Percentiles rank a stretch among this genome's conserved stretches.
phyloP scores from a whole-genome alignment of 2,888 invertebrate genomes.

The Creontiades dilutus region DNA sequence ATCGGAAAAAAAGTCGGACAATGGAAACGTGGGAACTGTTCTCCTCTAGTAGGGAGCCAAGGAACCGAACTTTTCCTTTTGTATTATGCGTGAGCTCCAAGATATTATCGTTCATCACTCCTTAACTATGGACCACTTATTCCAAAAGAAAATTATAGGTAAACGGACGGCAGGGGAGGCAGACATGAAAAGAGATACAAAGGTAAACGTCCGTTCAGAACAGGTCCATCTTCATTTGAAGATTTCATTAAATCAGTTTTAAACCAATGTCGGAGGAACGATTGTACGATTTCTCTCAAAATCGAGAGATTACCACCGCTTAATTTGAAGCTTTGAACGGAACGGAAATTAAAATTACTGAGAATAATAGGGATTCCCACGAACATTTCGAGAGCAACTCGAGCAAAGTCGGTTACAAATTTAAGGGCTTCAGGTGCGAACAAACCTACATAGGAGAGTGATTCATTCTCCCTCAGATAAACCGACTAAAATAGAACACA shows the following conservation, averaged over 20 bases:
- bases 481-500: too few relatives aligned
- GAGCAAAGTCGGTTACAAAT: too few relatives aligned
- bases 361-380: too few relatives aligned
- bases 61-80: constrained; percentile 23
- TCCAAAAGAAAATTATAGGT: background rate
- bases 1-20: background rate
- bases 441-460: too few relatives aligned
- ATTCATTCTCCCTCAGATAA: too few relatives aligned
- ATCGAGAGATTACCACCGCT: too few relatives aligned
- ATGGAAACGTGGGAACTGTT: constrained; percentile 29
- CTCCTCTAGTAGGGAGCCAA: background rate
- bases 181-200: background rate
- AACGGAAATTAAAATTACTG: too few relatives aligned
- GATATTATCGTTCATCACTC: background rate
- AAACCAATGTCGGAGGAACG: too few relatives aligned
- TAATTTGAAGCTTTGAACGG: too few relatives aligned
- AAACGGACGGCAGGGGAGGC: background rate
- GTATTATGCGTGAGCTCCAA: background rate
- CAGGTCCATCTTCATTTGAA: background rate
- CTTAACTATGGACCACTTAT: constrained; percentile 2
- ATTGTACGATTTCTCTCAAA: too few relatives aligned
- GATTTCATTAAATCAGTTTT: background rate
- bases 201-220: background rate
- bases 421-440: too few relatives aligned
- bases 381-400: too few relatives aligned